Base-by-base conservation (phyloP, 2,888 invertebrate genomes). In the Microchrysa polita region DNA sequence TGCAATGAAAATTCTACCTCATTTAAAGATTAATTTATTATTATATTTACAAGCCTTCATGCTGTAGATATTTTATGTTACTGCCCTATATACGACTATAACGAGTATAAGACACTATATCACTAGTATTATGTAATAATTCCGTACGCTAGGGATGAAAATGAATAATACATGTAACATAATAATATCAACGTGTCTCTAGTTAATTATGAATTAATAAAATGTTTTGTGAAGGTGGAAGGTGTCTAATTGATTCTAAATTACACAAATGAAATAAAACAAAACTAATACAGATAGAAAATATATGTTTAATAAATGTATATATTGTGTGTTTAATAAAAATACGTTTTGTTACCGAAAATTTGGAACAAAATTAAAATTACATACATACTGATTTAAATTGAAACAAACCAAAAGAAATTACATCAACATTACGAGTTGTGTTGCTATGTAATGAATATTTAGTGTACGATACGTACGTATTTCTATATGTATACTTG, bases 11-110 rank as follows among this genome's bases (percentile, higher is more conserved):
- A 34, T 34, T 34, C 2, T 34, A 34, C 4, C 27, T 34, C 27
- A 34, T 34, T 34, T 34, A 34, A 34, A 69, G 22, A 34, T 18
- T 67, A 67, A 55, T 34, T 53, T 67, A n/a, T 55, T 18, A 69
- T 69, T 65, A 55, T 69, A 69, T 69, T 69, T 69, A 69, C 69
- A 69, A 69, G 69, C 69, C 69, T 69, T 55, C 69, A 69, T 69
- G 69, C 69, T 55, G 53, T 34, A 27, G 53, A n/a, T n/a, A n/a
- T n/a, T 34, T 34, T 34, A 2, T 34, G 7, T 34, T 34, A 34
- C 27, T 34, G 27, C 27, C 27, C 55, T 69, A 69, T 12, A 63
- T 65, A 65, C 65, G 52, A 20, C 20, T 14, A 48, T 48, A n/a
- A 34, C 27, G 27, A 34, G 27, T 34, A 34, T 34, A 34, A 34